Evolutionary conservation across 2,888 invertebrate species (phyloP), one percentile per base, ranked within the genome.

Genomic region (Cerceris rybyensis): DNA sequence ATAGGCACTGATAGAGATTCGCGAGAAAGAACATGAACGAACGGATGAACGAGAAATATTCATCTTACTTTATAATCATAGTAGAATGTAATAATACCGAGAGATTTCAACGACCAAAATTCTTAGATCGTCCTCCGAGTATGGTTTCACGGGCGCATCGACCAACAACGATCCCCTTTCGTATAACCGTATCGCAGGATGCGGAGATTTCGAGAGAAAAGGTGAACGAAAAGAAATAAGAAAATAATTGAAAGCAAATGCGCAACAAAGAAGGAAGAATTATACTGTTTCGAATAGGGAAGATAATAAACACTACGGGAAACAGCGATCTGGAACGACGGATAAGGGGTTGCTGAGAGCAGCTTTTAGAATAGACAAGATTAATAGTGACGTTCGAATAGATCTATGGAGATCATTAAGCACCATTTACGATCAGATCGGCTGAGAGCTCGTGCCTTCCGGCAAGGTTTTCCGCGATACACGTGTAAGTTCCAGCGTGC

Each of bases 401-500:
- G 70, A 75, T 66, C 67, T 39, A 64, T 71, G 67, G 54, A 60
- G 63, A 61, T 69, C 73, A 46, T 74, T 88, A 85, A 85, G 88
- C 89, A 92, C 92, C 92, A 87, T 94, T 94, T 63, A 95, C 94
- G 88, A 93, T 93, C 43, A 95, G 92, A 79, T 92, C 90, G 61
- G 94, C 94, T 76, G 94, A 93, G 79, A 93, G 93, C 84, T 93
- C 93, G 86, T 93, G 93, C 87, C 93, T 92, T 75, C 95, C 95
- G 61, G 94, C 94, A 61, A 91, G 89, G 92, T 95, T 95, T 88
- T 93, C 93, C 60, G 94, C 95, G 86, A 93, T 92, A 89, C 95
- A 95, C 64, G 94, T 94, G 90, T 94, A 95, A 86, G 93, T 94
- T 72, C 95, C 95, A 67, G 94, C 94, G 88, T 95, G 94, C 77